Base-by-base conservation (phyloP, 2,113 vertebrate genomes). In the Passer montanus region DNA sequence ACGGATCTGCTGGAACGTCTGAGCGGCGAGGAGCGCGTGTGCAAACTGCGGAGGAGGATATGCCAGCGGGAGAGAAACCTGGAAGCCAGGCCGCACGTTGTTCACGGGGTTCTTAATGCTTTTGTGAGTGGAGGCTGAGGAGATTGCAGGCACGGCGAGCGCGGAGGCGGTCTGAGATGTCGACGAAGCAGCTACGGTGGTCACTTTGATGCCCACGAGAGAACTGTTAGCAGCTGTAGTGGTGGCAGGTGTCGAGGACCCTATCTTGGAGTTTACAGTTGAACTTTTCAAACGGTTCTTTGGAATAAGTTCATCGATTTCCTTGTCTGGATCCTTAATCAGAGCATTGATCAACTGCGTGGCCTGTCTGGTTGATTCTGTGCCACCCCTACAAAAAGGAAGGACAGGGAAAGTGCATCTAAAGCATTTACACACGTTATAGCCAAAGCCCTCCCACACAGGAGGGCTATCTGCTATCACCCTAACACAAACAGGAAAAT, bases 1-100 rank as follows among this genome's bases (percentile, higher is more conserved):
- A 97, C 99, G 98, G 98, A 99, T 99, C 96, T 99, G 99, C 97
- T 99, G 99, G 98, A 99, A 99, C 83, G 99, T 99, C 98, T 99
- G 99, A 95, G 99, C 99, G 55, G 99, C 99, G 17, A 99, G 98
- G 70, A 99, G 97, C 77, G 99, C 99, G 22, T 98, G 98, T 97
- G 98, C 98, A 97, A 99, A 98, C 97, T 99, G 99, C 24, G 99
- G 99, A 96, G 99, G 99, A 93, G 99, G 98, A 43, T 99, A 99
- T 0, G 99, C 99, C 96, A 99, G 90, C 5, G 99, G 99, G 9
- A 99, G 98, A 53, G 99, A 99, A 39, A 99, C 99, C 10, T 98
- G 98, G 62, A 99, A 99, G 15, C 99, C 99, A n/a, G 99, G 99
- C 75, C 99, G 98, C 94, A 99, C 98, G 1, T 99, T 99, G 66